phyloP scores from a whole-genome alignment of 2,113 vertebrate genomes.

The Sebastes fasciatus region DNA sequence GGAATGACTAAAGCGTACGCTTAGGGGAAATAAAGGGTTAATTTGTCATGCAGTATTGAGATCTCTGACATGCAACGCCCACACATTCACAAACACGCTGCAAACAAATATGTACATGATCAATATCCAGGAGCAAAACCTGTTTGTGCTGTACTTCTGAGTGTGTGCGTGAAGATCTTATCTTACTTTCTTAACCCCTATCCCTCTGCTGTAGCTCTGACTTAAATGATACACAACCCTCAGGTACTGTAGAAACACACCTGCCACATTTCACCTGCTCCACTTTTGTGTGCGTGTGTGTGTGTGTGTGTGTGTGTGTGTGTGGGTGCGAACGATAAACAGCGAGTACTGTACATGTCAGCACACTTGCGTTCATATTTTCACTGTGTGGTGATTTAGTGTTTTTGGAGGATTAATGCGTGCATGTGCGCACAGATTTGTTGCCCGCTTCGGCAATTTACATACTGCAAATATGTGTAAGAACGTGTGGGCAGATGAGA shows the following conservation, averaged over 20 bases:
- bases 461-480: conserved; percentile 52
- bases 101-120: conserved; percentile 47
- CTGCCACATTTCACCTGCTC: conserved; percentile 59
- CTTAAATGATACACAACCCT: conserved; percentile 44
- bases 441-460: conserved; percentile 40
- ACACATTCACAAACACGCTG: conserved; percentile 43
- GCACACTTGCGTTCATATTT: neutral
- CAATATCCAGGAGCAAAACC: conserved; percentile 38
- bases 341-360: neutral
- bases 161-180: conserved; percentile 17
- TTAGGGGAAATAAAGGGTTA: conserved; percentile 73
- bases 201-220: conserved; percentile 14
- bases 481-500: conserved; percentile 45
- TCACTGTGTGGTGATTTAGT: neutral
- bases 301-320: conserved; percentile 10
- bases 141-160: conserved; percentile 24
- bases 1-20: conserved; percentile 70
- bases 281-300: neutral
- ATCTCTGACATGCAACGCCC: conserved; percentile 47
- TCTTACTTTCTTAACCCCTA: conserved; percentile 37
- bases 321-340: neutral
- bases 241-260: conserved; percentile 30
- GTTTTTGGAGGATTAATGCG: neutral
- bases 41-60: conserved; percentile 64
- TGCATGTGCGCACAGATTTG: neutral